Percentiles rank a stretch among this genome's conserved stretches.
Conservation (phyloP, 37 sponge, comb jelly and placozoan genomes). For the Halisarca cf. caerulea region DNA sequence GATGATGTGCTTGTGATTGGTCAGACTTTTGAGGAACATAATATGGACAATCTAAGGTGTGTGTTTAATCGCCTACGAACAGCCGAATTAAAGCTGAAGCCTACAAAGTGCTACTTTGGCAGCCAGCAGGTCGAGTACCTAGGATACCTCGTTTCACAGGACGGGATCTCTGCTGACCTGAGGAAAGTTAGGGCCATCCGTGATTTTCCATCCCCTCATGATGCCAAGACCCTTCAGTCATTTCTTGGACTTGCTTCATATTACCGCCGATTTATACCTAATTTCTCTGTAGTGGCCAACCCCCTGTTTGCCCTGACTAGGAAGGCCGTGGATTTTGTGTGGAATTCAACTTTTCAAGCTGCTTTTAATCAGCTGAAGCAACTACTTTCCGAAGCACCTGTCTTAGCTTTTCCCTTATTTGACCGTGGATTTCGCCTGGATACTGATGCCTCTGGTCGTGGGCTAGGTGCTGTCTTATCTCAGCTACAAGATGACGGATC, state of each 20-base stretch:
- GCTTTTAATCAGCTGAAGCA: conserved; percentile 51
- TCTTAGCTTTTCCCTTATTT: conserved; percentile 42
- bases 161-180: background rate
- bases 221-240: background rate
- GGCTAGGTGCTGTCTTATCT: conserved; percentile 48
- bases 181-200: background rate
- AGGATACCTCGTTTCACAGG: background rate
- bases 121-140: background rate
- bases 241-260: conserved; percentile 27
- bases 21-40: conserved; percentile 22
- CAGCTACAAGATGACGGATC: conserved; percentile 45
- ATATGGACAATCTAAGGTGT: background rate
- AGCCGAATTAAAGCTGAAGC: conserved; percentile 36
- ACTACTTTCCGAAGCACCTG: conserved; percentile 25
- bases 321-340: conserved; percentile 37
- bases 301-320: conserved; percentile 39
- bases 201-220: background rate
- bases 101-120: conserved; percentile 25
- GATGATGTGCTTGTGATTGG: conserved; percentile 53
- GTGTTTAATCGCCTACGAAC: conserved; percentile 36
- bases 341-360: conserved; percentile 32
- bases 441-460: conserved; percentile 58
- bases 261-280: conserved; percentile 44
- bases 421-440: conserved; percentile 24
- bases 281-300: conserved; percentile 31